Percentiles rank a stretch among this genome's conserved stretches.
Evolutionary conservation across 2,888 invertebrate species (phyloP).

Genomic region (Acanthosepion pharaonis): DNA sequence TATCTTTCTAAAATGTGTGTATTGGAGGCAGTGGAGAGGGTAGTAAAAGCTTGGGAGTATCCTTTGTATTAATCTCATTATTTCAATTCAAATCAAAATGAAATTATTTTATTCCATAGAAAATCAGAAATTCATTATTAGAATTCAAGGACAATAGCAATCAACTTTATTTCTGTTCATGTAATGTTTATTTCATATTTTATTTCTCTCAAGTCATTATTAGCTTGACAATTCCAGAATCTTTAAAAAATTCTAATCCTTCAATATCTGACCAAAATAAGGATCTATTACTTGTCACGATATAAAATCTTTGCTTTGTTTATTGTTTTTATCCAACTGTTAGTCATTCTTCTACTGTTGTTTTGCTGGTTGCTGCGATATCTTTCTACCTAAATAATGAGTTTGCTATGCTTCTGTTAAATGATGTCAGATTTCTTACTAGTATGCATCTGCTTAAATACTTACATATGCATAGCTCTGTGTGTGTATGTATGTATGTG

Average conservation of each 20-base stretch:
- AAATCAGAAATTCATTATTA: background rate
- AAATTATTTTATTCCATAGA: background rate
- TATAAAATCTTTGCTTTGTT: too few relatives aligned
- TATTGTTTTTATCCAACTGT: too few relatives aligned
- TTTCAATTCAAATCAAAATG: background rate
- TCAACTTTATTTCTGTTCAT: background rate
- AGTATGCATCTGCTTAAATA: too few relatives aligned
- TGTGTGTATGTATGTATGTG: too few relatives aligned
- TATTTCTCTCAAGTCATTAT: background rate
- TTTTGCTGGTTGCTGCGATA: too few relatives aligned
- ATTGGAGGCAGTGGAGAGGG: too few relatives aligned
- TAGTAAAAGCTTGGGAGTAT: background rate
- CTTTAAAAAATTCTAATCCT: background rate
- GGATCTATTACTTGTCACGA: background rate
- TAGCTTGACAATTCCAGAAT: background rate
- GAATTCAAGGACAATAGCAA: background rate
- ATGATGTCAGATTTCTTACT: too few relatives aligned
- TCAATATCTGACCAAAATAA: background rate
- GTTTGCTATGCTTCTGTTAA: too few relatives aligned
- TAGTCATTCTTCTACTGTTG: too few relatives aligned
- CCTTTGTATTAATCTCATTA: background rate
- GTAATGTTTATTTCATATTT: too few relatives aligned
- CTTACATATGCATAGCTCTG: too few relatives aligned
- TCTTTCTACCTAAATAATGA: too few relatives aligned
- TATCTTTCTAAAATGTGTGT: background rate